Conservation (phyloP, 1,140 invertebrate species). For the Glossosoma conforme region DNA sequence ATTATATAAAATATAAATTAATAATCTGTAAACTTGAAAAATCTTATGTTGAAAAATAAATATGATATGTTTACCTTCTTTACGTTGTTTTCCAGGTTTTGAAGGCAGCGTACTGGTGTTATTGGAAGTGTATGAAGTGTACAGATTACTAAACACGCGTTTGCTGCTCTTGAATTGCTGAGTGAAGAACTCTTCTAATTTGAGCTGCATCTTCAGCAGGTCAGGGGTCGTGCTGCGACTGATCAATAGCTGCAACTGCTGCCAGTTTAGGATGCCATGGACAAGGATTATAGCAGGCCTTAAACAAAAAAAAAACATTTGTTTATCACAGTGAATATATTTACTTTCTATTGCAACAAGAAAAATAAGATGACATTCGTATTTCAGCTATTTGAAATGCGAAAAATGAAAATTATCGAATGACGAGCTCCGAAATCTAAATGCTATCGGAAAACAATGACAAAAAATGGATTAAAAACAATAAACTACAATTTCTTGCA, state of each 20-base stretch:
- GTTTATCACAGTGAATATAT: too few species aligned
- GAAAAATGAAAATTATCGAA: neutral
- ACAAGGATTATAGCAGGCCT: slow-evolving; percentile 89
- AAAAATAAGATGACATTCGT: too few species aligned
- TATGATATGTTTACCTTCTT: slow-evolving; percentile 25
- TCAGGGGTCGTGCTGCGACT: slow-evolving; percentile 95
- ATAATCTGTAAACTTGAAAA: neutral
- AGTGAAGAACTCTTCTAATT: slow-evolving; percentile 94
- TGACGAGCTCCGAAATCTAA: neutral
- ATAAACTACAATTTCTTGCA: too few species aligned
- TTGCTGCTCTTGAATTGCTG: slow-evolving; percentile 93
- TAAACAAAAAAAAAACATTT: slow-evolving; percentile 23
- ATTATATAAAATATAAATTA: neutral
- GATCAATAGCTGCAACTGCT: slow-evolving; percentile 93
- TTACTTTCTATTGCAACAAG: too few species aligned
- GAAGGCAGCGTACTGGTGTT: slow-evolving; percentile 16
- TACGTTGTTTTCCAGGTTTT: slow-evolving; percentile 41
- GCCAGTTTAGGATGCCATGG: slow-evolving; percentile 89
- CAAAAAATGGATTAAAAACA: too few species aligned
- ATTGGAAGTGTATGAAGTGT: slow-evolving; percentile 43
- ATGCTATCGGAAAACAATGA: too few species aligned
- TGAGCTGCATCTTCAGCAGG: slow-evolving; percentile 92
- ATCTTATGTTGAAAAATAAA: neutral
- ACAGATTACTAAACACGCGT: slow-evolving; percentile 77
- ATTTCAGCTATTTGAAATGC: neutral